phyloP scores from a whole-genome alignment of 2,113 vertebrate species.

The Apaloderma vittatum region DNA sequence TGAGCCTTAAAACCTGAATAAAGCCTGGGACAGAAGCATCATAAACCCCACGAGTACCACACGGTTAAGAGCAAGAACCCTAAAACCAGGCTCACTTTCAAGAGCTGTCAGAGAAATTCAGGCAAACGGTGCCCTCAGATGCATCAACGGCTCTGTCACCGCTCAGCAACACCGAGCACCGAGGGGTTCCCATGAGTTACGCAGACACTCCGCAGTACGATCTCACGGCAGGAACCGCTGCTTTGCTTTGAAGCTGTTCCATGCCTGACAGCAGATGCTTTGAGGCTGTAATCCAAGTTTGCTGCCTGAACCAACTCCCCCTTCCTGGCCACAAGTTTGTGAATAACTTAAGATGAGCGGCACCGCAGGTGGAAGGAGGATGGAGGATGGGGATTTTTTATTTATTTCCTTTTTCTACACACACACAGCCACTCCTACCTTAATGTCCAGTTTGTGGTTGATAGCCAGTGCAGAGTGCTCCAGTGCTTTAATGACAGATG shows the following conservation, averaged over 20 bases:
- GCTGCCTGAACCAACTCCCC: not conserved
- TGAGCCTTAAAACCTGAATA: not conserved
- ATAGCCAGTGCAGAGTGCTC: constrained; percentile 96
- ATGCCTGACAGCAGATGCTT: not conserved
- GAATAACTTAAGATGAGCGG: not conserved
- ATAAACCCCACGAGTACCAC: not conserved
- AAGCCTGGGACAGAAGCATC: not conserved
- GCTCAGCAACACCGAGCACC: not conserved
- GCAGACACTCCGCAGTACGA: not conserved
- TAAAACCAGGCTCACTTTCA: not conserved
- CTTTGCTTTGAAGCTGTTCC: not conserved
- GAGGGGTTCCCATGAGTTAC: not conserved
- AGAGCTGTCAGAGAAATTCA: not conserved
- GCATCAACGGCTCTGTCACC: accelerated
- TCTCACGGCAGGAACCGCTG: not conserved
- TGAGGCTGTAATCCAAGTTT: not conserved
- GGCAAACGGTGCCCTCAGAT: not conserved
- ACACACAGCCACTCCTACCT: constrained; percentile 75
- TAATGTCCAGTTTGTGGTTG: constrained; percentile 95
- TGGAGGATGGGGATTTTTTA: accelerated
- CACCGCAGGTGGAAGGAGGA: not conserved
- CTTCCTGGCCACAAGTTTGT: not conserved
- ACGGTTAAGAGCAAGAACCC: not conserved
- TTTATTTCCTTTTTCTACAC: too few species aligned
- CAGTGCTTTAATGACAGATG: constrained; percentile 96